Base-by-base conservation (phyloP, 2,113 vertebrate species). In the Aegotheles bennettii region DNA sequence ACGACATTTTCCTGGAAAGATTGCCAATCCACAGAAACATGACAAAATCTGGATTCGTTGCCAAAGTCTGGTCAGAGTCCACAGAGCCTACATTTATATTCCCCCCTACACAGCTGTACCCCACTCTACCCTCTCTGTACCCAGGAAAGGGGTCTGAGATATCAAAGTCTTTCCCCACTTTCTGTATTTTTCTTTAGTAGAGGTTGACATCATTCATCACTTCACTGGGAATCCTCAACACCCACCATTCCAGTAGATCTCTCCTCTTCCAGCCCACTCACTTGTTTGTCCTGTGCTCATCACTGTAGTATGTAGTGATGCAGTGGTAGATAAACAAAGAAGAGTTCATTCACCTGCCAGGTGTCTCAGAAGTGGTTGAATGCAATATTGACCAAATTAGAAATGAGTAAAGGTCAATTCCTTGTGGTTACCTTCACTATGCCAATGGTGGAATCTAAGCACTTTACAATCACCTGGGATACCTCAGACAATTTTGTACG, bases 31-130 rank as follows among this genome's bases (percentile, higher is more conserved):
- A 54, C 53, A 64, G 73, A 57, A 90, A 40, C 12, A 6, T 6
- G 40, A 78, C 56, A 84, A 78, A 86, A 96, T 92, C 28, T 29
- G 90, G 92, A 93, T 48, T 88, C 6, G 16, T 94, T 96, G 95
- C 96, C 94, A 96, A 97, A 97, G 92, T 89, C 87, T 93, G 68
- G 76, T 93, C 83, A 92, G 92, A 96, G 94, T 28, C 73, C 69
- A 78, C 71, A 81, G 90, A 88, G 65, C 53, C 68, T 36, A 56
- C 24, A 7, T 69, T 59, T 10, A 9, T 53, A 83, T 57, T 28
- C 33, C 5, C 24, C 38, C 18, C 21, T 35, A 33, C 25, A 42
- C 3, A n/a, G 31, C 38, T 15, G 26, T 36, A 5, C 16, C 11
- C 11, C 54, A 19, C 60, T 20, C 42, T 59, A 8, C 59, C 23